phyloP scores from a whole-genome alignment of 1,140 invertebrate species.

The Stenopsyche tienmushanensis region DNA sequence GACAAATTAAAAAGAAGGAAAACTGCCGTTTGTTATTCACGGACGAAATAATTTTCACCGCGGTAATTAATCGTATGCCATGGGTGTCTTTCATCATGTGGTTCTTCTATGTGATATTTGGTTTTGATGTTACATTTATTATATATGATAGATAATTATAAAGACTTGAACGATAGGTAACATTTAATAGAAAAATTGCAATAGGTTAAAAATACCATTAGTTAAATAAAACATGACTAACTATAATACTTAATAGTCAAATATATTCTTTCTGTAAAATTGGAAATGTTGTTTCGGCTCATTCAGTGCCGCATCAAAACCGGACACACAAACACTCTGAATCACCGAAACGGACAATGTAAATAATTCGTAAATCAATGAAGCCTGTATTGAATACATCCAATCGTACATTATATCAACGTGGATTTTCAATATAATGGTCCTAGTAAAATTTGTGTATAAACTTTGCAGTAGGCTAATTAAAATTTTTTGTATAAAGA shows the following conservation, averaged over 20 bases:
- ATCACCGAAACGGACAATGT: constrained; percentile 6
- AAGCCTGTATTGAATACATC: not conserved
- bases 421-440: not conserved
- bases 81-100: no score
- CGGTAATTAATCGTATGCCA: no score
- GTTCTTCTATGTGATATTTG: not conserved
- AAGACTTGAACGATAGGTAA: constrained; percentile 13
- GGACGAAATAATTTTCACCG: no score
- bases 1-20: no score
- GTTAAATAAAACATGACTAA: constrained; percentile 21
- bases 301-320: not conserved
- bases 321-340: no score
- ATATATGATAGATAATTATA: not conserved
- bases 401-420: not conserved
- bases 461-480: not conserved
- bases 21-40: no score
- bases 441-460: not conserved
- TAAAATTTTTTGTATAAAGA: not conserved
- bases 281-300: constrained; percentile 6
- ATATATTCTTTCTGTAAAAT: constrained; percentile 5
- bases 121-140: no score
- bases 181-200: constrained; percentile 27
- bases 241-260: constrained; percentile 17
- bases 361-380: constrained; percentile 15
- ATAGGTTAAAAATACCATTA: constrained; percentile 19